phyloP scores from a whole-genome alignment of 1,140 invertebrate genomes.

The Drosophila virilis region DNA sequence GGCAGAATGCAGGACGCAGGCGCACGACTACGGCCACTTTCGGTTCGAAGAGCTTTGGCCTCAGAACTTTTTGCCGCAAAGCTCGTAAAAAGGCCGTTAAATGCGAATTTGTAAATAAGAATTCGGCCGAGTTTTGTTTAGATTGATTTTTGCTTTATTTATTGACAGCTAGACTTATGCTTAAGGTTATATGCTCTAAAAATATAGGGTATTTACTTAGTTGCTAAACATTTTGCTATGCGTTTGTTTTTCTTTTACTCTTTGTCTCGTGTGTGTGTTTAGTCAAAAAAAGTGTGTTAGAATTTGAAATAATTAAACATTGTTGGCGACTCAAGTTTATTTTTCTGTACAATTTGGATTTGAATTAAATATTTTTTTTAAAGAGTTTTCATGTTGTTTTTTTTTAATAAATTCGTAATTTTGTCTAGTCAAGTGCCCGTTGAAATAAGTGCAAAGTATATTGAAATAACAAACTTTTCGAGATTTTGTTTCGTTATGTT shows the following conservation, averaged over 20 bases:
- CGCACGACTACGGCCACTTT: slow-evolving; percentile 6
- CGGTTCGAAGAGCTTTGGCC: slow-evolving; percentile 9
- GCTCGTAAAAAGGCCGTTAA: slow-evolving; percentile 25
- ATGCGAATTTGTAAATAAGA: slow-evolving; percentile 8
- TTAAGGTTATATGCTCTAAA: slow-evolving; percentile 72
- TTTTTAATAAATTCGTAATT: slow-evolving; percentile 71
- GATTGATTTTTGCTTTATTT: slow-evolving; percentile 52
- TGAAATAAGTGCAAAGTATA: slow-evolving; percentile 71
- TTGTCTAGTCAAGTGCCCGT: slow-evolving; percentile 54
- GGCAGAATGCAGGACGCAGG: slow-evolving; percentile 4
- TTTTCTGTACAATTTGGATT: slow-evolving; percentile 50
- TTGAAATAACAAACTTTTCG: slow-evolving; percentile 45
- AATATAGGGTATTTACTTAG: slow-evolving; percentile 58
- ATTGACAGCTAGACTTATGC: slow-evolving; percentile 71
- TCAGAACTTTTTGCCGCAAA: slow-evolving; percentile 39
- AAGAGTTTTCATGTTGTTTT: slow-evolving; percentile 11
- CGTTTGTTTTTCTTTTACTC: background rate
- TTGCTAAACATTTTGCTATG: slow-evolving; percentile 59
- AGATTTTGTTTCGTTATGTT: slow-evolving; percentile 13
- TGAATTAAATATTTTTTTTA: slow-evolving; percentile 8
- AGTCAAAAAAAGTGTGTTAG: slow-evolving; percentile 55
- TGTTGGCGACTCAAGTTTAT: background rate
- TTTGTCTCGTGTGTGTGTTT: background rate
- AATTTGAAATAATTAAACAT: slow-evolving; percentile 9
- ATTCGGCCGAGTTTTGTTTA: slow-evolving; percentile 24